Base-by-base conservation (phyloP, 1,140 invertebrate genomes). In the Drosophila ercepeae region DNA sequence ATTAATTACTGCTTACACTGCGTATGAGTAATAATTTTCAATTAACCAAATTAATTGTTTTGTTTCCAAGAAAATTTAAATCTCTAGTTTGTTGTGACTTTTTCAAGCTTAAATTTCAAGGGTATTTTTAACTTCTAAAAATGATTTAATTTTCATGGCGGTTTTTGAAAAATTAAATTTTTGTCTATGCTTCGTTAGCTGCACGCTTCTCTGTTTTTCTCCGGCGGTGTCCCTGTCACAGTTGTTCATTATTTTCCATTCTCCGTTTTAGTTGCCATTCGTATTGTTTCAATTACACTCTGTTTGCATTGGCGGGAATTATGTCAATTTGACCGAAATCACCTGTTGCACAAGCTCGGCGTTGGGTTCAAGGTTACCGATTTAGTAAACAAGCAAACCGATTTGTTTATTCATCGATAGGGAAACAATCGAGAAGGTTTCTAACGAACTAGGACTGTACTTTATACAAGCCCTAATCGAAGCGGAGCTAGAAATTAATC, bases 171-270 rank as follows among this genome's bases (percentile, higher is more conserved):
- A 27, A 51, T 36, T 42, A 86, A 81, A 82, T 83, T 65, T 78
- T 64, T 58, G 32, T 81, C 70, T 79, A 64, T 77, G 78, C 78
- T 78, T 82, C 74, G 78, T 74, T 82, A 74, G 36, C 57, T 78
- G 78, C 78, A 83, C 78, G 54, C 72, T 53, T 50, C 55, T 53
- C 44, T 18, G 59, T 57, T 65, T 61, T 16, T 14, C 11, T 39
- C n/a, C 25, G 16, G 5, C 5, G 9, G 39, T 67, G 63, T 52
- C 63, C 63, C 63, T 67, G 63, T 67, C 60, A 52, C 60, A 67
- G 63, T 67, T 45, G 16, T 4, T 53, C 25, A 67, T 50, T 67
- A 52, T 49, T 65, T 76, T 68, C 18, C 39, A 45, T 59, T 77
- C 18, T 57, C 27, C 44, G 44, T 19, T 76, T 42, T 42, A 41